Conservation (phyloP, 1,140 invertebrate genomes). For the Branchinecta lynchi region DNA sequence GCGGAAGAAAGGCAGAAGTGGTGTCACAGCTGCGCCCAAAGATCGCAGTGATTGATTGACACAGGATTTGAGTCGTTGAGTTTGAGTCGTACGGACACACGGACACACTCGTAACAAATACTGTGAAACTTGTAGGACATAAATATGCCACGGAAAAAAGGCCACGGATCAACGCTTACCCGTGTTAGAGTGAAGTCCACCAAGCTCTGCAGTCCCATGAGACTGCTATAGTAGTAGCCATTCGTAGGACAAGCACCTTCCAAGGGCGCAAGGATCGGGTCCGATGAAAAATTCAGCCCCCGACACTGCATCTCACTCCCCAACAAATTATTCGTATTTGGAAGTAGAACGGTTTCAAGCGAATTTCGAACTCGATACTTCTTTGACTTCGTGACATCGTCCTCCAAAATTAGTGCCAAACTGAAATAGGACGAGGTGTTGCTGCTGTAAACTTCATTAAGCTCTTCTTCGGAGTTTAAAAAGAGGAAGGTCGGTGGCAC, state of each 20-base stretch:
- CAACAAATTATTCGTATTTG: constrained; percentile 15
- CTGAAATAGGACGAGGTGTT: constrained; percentile 40
- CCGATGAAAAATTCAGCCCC: constrained; percentile 37
- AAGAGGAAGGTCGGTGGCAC: constrained; percentile 43
- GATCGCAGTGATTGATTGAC: too few species aligned
- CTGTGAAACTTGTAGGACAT: too few species aligned
- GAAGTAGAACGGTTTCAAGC: constrained; percentile 14
- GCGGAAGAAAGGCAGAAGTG: too few species aligned
- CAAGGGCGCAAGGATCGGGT: constrained; percentile 27
- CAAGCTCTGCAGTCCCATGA: constrained; percentile 49
- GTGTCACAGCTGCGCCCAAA: too few species aligned
- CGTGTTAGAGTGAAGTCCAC: constrained; percentile 53
- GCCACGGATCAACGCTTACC: constrained; percentile 33
- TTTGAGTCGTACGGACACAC: too few species aligned
- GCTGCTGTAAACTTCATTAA: constrained; percentile 47
- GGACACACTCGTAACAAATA: too few species aligned
- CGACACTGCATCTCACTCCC: neutral
- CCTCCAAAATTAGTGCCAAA: constrained; percentile 46
- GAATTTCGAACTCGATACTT: neutral
- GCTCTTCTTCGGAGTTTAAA: constrained; percentile 46
- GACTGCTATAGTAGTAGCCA: constrained; percentile 56
- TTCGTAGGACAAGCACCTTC: constrained; percentile 52
- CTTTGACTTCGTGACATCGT: constrained; percentile 30
- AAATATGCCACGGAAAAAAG: too few species aligned
- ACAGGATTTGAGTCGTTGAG: too few species aligned